phyloP scores from a whole-genome alignment of 2,113 vertebrate genomes.

The Amphiprion ocellaris region DNA sequence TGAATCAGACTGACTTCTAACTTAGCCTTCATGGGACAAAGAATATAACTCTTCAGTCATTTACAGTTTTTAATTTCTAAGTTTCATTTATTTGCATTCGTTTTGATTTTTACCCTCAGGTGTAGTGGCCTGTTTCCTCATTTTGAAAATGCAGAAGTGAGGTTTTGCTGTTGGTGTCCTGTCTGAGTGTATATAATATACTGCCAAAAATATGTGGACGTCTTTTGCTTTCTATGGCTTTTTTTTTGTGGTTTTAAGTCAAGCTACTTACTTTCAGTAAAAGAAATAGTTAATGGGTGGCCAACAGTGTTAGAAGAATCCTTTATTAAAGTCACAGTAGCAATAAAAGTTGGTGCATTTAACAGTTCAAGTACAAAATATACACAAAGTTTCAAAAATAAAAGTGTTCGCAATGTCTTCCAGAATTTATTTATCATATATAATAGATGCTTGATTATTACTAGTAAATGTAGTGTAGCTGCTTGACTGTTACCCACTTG shows the following conservation, averaged over 20 bases:
- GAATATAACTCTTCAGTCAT: background rate
- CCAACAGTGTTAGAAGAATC: too few species aligned
- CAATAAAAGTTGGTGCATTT: too few species aligned
- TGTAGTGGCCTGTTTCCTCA: too few species aligned
- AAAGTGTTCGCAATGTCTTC: too few species aligned
- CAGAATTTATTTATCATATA: too few species aligned
- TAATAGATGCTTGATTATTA: too few species aligned
- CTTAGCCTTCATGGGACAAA: background rate
- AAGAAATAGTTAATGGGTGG: too few species aligned
- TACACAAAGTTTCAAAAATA: too few species aligned
- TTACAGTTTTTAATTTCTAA: background rate
- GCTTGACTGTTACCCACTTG: too few species aligned
- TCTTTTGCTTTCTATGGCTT: background rate
- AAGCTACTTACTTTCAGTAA: background rate
- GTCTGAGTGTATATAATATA: background rate
- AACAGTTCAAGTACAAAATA: too few species aligned
- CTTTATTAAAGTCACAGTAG: too few species aligned
- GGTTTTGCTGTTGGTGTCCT: background rate
- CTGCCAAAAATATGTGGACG: background rate
- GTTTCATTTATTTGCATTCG: background rate
- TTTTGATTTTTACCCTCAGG: background rate
- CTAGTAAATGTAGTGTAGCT: too few species aligned
- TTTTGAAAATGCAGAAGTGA: background rate
- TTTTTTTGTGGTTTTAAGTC: background rate
- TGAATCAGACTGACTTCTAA: constrained; percentile 33